Base-by-base conservation (phyloP, 2,888 invertebrate genomes). In the Iselma pallidipennis region DNA sequence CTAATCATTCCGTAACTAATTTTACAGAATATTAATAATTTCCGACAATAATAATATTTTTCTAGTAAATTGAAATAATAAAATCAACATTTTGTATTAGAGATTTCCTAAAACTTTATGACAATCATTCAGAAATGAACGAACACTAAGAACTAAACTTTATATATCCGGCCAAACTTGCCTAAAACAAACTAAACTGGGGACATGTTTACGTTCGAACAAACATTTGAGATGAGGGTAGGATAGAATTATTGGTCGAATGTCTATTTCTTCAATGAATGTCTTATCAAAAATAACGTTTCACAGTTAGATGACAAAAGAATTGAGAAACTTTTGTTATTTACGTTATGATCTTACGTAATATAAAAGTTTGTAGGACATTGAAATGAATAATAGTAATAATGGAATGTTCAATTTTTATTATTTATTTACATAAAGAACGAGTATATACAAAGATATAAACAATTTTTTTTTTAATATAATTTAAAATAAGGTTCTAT, bases 401-500 rank as follows among this genome's bases (percentile, higher is more conserved):
- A 16, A 42, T 42, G 42, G 21, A 42, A 42, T 45, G 21, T 45
- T 45, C 1, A 45, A 21, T 45, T 23, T 45, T 49, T 49, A 56
- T 56, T 63, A 65, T 69, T 72, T 74, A 73, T 75, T 73, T 75
- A 76, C 72, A 75, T 51, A 50, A 42, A 61, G 49, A 49, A 60
- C 59, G 71, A 72, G 70, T 77, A 77, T 77, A 74, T 77, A 77
- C 77, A 77, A 75, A 76, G 75, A 72, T 76, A 76, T 70, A 77
- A 76, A 73, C 70, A 70, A 67, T 66, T 66, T 72, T 58, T n/a
- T n/a, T n/a, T n/a, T n/a, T n/a, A n/a, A n/a, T n/a, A 68, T 70
- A 70, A 69, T 68, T 73, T 71, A 74, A 72, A 74, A 71, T 71
- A 71, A 66, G 69, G 70, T 50, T 29, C n/a, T n/a, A n/a, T n/a